Evolutionary conservation across 2,888 invertebrate species (phyloP), one percentile per base, ranked within the genome.

Genomic region (Seira musarum): DNA sequence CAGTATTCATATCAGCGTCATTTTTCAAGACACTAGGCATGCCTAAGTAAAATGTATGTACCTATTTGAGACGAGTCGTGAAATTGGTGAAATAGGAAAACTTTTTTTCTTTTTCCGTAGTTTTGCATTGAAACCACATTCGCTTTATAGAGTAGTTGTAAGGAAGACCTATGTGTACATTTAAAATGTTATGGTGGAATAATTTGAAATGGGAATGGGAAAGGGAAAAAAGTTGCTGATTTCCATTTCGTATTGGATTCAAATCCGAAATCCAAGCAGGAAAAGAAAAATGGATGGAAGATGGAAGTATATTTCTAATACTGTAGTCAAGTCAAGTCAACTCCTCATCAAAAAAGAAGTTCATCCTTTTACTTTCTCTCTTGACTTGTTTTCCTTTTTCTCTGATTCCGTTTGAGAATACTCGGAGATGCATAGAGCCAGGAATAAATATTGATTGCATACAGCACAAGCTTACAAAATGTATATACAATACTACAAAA

Each of bases 211-310:
- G 53, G n/a, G 66, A 61, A 57, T 40, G n/a, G 46, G 72, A n/a
- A 21, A 40, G 5, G 60, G 60, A 66, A 64, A 53, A 60, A 40
- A 78, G 66, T 66, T 78, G 78, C 71, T 78, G 78, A 78, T 78
- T 78, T 78, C 78, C 78, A 78, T 78, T 78, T 78, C 64, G 71
- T 71, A 78, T 78, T 78, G 78, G 67, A 78, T 78, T 78, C 71
- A 78, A 71, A 71, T 78, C 78, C 70, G 57, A 71, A 67, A 77
- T 70, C 53, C 40, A 77, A 69, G 76, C 65, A 63, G 61, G 60
- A 60, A 17, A 60, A 15, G 60, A 6, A 61, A 3, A 3, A 21
- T 5, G 21, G 30, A 25, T 6, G 17, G 35, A 65, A 22, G 19
- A 35, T n/a, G 17, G 25, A 30, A 30, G 13, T 25, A 64, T 30